phyloP scores from a whole-genome alignment of 1,140 invertebrate species.

The Portunus trituberculatus region DNA sequence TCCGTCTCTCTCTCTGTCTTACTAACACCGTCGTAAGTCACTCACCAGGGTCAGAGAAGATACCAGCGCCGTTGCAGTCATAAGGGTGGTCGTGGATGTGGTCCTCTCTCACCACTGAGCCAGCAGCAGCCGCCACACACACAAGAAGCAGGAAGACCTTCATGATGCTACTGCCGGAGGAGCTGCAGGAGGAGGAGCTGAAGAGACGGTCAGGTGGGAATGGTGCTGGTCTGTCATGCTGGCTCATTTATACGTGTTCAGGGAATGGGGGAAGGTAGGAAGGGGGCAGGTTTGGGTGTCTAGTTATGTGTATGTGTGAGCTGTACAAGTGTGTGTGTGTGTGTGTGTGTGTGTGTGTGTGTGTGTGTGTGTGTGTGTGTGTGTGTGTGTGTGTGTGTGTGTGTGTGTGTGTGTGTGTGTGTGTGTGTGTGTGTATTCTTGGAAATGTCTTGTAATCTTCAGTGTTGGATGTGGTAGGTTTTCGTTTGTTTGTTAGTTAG shows the following conservation, averaged over 20 bases:
- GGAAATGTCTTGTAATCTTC: background rate
- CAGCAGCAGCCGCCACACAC: background rate
- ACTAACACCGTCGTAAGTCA: background rate
- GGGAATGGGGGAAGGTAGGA: too few relatives aligned
- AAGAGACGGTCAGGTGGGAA: background rate
- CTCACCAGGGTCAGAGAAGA: background rate
- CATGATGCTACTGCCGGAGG: background rate
- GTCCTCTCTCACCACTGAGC: background rate
- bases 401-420: background rate
- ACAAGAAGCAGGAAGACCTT: background rate
- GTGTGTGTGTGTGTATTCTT: background rate
- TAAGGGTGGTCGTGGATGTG: background rate
- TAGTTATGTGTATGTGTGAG: too few relatives aligned
- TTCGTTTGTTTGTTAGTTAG: background rate
- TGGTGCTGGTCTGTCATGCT: too few relatives aligned
- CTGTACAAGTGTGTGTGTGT: background rate
- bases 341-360: background rate
- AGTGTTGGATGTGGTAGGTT: background rate
- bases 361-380: background rate
- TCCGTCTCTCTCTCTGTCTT: too few relatives aligned
- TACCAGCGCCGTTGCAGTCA: background rate
- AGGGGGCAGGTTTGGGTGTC: too few relatives aligned
- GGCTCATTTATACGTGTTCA: too few relatives aligned
- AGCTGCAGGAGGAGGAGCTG: background rate
- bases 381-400: background rate